phyloP scores from a whole-genome alignment of 2,113 vertebrate species.

The Thinocorus orbignyianus region DNA sequence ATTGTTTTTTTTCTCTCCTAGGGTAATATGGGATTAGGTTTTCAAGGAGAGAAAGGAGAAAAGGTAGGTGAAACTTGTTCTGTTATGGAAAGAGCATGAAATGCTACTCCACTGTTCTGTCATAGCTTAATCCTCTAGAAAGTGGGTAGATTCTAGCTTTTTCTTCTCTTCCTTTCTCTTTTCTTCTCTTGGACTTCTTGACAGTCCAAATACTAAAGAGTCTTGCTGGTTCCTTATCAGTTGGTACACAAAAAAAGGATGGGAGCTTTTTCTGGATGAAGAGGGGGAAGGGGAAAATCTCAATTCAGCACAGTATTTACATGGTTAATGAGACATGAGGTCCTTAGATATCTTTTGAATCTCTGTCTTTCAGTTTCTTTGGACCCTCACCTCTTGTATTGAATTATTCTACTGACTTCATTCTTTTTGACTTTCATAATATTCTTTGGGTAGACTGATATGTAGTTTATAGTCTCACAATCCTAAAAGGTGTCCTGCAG shows the following conservation, averaged over 20 bases:
- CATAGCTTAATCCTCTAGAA: neutral
- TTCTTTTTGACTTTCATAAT: neutral
- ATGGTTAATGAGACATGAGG: neutral
- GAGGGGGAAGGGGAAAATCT: neutral
- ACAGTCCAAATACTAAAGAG: neutral
- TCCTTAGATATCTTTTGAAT: neutral
- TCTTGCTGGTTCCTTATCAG: neutral
- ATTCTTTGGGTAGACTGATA: neutral
- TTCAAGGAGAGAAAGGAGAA: conserved; percentile 89
- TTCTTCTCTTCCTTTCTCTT: neutral
- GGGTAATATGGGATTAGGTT: conserved; percentile 86
- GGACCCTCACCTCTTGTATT: neutral
- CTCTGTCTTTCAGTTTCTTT: neutral
- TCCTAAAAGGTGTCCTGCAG: neutral
- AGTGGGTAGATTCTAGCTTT: neutral
- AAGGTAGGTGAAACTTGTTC: conserved; percentile 78
- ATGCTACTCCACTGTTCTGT: neutral
- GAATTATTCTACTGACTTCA: neutral
- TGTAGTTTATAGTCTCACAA: neutral
- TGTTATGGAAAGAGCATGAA: neutral
- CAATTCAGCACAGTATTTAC: neutral
- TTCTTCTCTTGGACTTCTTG: neutral
- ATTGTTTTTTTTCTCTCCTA: conserved; percentile 7
- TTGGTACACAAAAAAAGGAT: neutral
- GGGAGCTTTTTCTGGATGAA: neutral